Evolutionary conservation across 2,888 invertebrate genomes (phyloP), one percentile per base, ranked within the genome.

Genomic region (Caenorhabditis sulstoni): DNA sequence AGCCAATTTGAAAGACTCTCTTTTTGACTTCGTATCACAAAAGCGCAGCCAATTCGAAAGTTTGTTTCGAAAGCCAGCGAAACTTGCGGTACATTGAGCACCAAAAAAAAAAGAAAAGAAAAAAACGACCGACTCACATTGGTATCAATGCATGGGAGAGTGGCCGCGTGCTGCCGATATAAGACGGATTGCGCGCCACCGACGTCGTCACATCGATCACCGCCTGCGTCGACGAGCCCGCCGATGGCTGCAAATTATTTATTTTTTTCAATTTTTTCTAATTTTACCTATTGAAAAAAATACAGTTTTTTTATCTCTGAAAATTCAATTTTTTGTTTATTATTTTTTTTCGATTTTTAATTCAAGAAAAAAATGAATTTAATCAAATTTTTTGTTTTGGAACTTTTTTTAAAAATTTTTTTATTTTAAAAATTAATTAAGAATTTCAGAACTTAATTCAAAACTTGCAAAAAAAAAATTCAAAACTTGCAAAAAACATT

Each of bases 361-460:
- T 44, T 44, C 11, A n/a, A 44, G 11, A n/a, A n/a, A 14, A 47
- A 47, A 47, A 47, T 16, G 7, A 16, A 37, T 37, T 39, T n/a
- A 44, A 16, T 20, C 16, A 22, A 47, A 61, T 47, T 20, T 9
- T 90, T 52, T 85, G 20, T 90, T 52, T 85, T 20, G 3, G 4
- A 12, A 49, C 90, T 52, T 85, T 23, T 90, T 52, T 85, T 20
- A 11, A 18, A 12, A 49, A 52, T 52, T 52, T 52, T 22, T 14
- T 50, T 18, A 18, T 50, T 50, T 50, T 3, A 20, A n/a, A 50
- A 44, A 4, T 9, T 39, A 9, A 39, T 7, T 39, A 39, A 39
- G n/a, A n/a, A n/a, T n/a, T n/a, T n/a, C n/a, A n/a, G n/a, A n/a
- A n/a, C n/a, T n/a, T n/a, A n/a, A n/a, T n/a, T n/a, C n/a, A n/a